These are phyloP conservation scores for Morone saxatilis DNA, from an alignment of 2,113 vertebrate species.

Conservation along the genomic window DNA sequence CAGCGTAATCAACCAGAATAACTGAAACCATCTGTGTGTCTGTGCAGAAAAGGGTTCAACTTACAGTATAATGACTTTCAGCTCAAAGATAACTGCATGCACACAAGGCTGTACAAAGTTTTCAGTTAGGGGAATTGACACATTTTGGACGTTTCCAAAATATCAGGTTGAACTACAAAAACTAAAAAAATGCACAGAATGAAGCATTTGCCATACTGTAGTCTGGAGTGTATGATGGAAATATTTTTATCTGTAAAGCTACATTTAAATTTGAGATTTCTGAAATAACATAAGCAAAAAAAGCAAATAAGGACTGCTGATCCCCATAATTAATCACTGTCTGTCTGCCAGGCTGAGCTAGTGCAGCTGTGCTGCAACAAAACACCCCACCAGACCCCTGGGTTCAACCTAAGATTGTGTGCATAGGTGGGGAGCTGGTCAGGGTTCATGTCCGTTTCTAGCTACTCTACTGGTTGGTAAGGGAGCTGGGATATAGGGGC, in stretches of 20 bases:
- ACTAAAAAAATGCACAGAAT: not conserved
- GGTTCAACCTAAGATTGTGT: not conserved
- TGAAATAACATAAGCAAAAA: not conserved
- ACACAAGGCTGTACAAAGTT: not conserved
- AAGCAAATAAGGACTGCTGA: too few species aligned
- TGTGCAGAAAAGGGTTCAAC: not conserved
- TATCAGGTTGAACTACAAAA: not conserved
- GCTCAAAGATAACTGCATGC: not conserved
- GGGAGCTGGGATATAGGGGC: too few species aligned
- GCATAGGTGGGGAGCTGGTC: not conserved
- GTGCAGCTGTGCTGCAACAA: not conserved
- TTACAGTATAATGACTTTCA: not conserved
- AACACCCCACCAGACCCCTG: not conserved
- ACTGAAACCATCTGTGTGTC: not conserved
- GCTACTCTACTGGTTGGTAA: not conserved
- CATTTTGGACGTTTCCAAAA: not conserved
- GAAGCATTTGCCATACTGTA: not conserved
- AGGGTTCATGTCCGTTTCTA: not conserved
- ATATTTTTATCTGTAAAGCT: not conserved
- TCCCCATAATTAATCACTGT: not conserved
- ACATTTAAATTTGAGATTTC: too few species aligned
- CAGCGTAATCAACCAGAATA: not conserved
- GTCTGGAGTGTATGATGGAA: not conserved
- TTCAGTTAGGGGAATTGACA: not conserved
- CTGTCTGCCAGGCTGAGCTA: too few species aligned